Evolutionary conservation across 2,797 vertebrate species (phyloP), one percentile per base, ranked within the genome.

Genomic region (Poecilia gillii): DNA sequence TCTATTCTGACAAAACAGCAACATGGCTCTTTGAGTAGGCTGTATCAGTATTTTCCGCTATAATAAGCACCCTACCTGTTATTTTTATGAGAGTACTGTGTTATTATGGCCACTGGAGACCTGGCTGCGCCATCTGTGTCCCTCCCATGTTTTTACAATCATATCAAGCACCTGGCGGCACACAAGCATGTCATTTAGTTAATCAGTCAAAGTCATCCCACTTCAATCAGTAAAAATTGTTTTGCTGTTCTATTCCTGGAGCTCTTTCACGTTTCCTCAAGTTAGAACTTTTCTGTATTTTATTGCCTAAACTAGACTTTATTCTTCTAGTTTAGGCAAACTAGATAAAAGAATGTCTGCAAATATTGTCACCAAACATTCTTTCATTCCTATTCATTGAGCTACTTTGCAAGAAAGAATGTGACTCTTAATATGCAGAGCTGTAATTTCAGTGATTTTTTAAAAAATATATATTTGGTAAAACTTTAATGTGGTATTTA

Each of bases 11-110:
- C 45, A 80, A 55, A 74, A 36, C 28, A 68, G 64, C 55, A 77
- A 77, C 72, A 74, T 14, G 55, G 59, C 53, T 78, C 73, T 70
- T 46, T 49, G 53, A 70, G 33, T 13, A 76, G 55, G 64, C 55
- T 79, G 81, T 82, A 72, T 85, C 74, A 77, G 71, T 81, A 75
- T 75, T 85, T 76, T 88, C 84, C 87, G 80, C 77, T 87, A 49
- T 94, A 94, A 94, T 90, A 89, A 91, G 87, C 81, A 93, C 81
- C 85, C 73, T 89, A 92, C 90, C 72, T 87, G 77, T 81, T 89
- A 72, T 92, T 88, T 94, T 88, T 90, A 82, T 88, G 85, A 66
- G 45, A 57, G 81, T 74, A 87, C 81, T 83, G 11, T 94, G 88
- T 94, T 84, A 93, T 94, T 95, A 93, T 79, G 76, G 57, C 59